These are phyloP conservation scores for Sitodiplosis mosellana DNA, from an alignment of 1,140 invertebrate genomes.

Conservation along the genomic window DNA sequence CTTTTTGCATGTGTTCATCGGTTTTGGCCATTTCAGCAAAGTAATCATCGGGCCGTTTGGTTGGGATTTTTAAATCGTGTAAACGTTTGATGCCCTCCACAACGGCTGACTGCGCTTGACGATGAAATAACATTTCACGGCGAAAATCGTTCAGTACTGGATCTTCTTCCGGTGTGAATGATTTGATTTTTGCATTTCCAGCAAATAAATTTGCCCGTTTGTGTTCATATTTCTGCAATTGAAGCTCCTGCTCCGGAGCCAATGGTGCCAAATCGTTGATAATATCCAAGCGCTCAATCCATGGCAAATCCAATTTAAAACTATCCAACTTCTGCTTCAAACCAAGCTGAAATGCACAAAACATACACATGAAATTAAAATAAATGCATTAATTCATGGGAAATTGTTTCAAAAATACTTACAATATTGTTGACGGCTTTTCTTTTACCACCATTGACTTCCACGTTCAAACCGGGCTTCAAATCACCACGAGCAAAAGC, in stretches of 20 bases:
- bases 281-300: slow-evolving; percentile 73
- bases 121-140: slow-evolving; percentile 75
- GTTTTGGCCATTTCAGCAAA: slow-evolving; percentile 98
- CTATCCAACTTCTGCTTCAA: slow-evolving; percentile 52
- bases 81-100: slow-evolving; percentile 57
- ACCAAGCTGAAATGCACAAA: slow-evolving; percentile 28
- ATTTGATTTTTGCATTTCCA: slow-evolving; percentile 46
- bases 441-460: slow-evolving; percentile 36
- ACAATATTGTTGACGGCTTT: slow-evolving; percentile 41
- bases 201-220: slow-evolving; percentile 42
- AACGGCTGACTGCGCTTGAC: slow-evolving; percentile 79
- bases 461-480: slow-evolving; percentile 65
- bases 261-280: slow-evolving; percentile 53
- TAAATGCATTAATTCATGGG: not conserved
- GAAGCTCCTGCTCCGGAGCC: slow-evolving; percentile 59
- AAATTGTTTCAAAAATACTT: slow-evolving; percentile 12
- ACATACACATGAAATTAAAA: slow-evolving; percentile 1
- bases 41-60: slow-evolving; percentile 81
- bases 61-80: slow-evolving; percentile 54
- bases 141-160: slow-evolving; percentile 85
- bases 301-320: slow-evolving; percentile 53
- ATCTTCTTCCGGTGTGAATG: slow-evolving; percentile 46
- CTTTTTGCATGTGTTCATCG: slow-evolving; percentile 95
- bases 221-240: slow-evolving; percentile 53
- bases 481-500: slow-evolving; percentile 62